Base-by-base conservation (phyloP, 2,113 vertebrate species). In the Sceloporus tristichus region DNA sequence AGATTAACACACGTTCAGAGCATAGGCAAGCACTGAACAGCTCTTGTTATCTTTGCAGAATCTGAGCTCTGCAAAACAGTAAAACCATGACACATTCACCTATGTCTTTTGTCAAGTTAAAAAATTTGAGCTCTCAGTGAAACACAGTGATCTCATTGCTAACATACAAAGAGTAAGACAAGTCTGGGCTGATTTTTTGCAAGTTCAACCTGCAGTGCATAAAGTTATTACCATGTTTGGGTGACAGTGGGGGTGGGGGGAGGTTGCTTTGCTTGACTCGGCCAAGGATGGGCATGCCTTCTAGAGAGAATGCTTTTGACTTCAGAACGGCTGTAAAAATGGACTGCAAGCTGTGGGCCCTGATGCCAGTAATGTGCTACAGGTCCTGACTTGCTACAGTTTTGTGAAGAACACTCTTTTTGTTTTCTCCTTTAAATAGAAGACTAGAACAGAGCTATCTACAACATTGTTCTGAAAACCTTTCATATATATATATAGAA, bases 301-400 rank as follows among this genome's bases (percentile, higher is more conserved):
- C 93, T 94, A 89, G 88, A 92, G 94, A 95, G 94, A 94, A 92
- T 91, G 91, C 96, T 95, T 95, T 94, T 96, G 91, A 92, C 94
- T 93, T 94, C 91, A 89, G 93, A 95, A 96, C 95, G 96, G 95
- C 95, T 95, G 95, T 83, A 76, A 94, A 94, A 94, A 94, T 53
- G 95, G 95, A 92, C 92, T 82, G 94, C 89, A 89, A 92, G 88
- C 90, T 79, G n/a, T 90, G 96, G 85, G 94, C 93, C 95, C 79
- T 87, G 87, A 23, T 95, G 96, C 95, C 96, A 96, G 92, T 96
- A 96, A 95, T 71, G 23, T 92, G 83, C 89, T 93, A 86, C 96
- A 96, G 95, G 96, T 95, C 95, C 93, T 95, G 95, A 94, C 97
- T 96, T 94, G 96, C 95, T 94, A 91, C 94, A 95, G 94, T 94